Evolutionary conservation across 2,797 vertebrate species (phyloP).

Genomic region (Acanthurus leucopareius): DNA sequence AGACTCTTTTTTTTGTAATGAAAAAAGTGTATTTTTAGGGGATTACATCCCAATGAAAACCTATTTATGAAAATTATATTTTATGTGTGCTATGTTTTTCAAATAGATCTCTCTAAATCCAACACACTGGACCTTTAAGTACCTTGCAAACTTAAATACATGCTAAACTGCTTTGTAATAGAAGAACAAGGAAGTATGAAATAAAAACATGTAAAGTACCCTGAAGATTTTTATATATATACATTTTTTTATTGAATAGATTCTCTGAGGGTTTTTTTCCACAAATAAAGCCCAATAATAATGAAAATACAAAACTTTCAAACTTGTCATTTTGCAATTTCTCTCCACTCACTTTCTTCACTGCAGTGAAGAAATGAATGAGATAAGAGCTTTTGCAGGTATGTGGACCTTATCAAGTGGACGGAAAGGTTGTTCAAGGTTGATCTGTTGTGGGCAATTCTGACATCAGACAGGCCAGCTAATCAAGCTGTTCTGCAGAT

Average conservation of each 20-base stretch:
- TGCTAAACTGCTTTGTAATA: background rate
- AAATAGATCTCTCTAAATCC: too few species aligned
- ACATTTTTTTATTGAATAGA: background rate
- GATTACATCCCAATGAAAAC: too few species aligned
- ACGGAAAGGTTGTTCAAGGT: slow-evolving; percentile 79
- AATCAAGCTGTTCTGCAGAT: slow-evolving; percentile 71
- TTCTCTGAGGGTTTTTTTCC: background rate
- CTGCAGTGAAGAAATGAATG: slow-evolving; percentile 54
- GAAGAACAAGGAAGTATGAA: background rate
- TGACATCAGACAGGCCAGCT: slow-evolving; percentile 72
- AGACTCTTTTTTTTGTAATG: too few species aligned
- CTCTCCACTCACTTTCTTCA: slow-evolving; percentile 36
- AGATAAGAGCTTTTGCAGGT: slow-evolving; percentile 66
- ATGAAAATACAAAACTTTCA: slow-evolving; percentile 10
- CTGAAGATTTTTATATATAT: background rate
- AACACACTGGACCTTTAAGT: background rate
- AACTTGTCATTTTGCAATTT: slow-evolving; percentile 7
- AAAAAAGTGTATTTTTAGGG: too few species aligned
- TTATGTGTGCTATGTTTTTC: too few species aligned
- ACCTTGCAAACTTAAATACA: background rate
- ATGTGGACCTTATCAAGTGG: slow-evolving; percentile 74
- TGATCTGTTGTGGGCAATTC: slow-evolving; percentile 63
- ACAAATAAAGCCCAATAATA: too few species aligned
- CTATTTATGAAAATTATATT: too few species aligned
- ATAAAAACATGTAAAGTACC: background rate